phyloP scores from a whole-genome alignment of 64 coral and sea anemone genomes.

The Trachythela sp. region DNA sequence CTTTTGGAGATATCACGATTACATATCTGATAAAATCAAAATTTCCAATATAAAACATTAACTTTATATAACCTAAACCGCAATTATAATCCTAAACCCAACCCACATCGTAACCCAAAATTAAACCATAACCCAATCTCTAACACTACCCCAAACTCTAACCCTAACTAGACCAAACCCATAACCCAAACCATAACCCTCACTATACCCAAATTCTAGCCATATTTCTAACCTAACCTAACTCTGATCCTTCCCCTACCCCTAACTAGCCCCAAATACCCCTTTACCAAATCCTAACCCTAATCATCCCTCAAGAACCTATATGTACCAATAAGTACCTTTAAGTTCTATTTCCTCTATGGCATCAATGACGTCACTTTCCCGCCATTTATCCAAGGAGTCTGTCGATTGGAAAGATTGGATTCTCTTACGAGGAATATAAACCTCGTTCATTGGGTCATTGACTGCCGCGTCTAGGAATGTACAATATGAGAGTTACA shows the following conservation, averaged over 20 bases:
- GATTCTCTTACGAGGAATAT: conserved; percentile 8
- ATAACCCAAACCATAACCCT: too few relatives aligned
- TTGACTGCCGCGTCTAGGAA: background rate
- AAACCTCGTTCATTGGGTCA: background rate
- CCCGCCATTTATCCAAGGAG: conserved; percentile 17
- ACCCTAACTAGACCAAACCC: too few relatives aligned
- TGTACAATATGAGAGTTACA: background rate
- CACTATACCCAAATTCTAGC: too few relatives aligned
- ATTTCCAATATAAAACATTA: background rate
- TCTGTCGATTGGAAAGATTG: background rate
- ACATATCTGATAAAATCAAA: background rate
- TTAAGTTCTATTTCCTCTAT: background rate
- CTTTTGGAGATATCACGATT: background rate
- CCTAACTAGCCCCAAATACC: too few relatives aligned
- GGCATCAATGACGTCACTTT: background rate
- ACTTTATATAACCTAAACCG: background rate
- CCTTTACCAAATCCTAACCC: too few relatives aligned
- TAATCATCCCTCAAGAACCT: too few relatives aligned
- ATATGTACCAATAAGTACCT: background rate
- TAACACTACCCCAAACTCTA: too few relatives aligned
- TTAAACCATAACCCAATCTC: background rate
- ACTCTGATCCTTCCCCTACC: too few relatives aligned
- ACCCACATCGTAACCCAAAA: background rate
- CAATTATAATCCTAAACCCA: background rate
- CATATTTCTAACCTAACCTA: too few relatives aligned